Percentiles rank a stretch among this genome's conserved stretches.
Evolutionary conservation across 2,113 vertebrate genomes (phyloP).

Genomic region (Nycticryphes semicollaris): DNA sequence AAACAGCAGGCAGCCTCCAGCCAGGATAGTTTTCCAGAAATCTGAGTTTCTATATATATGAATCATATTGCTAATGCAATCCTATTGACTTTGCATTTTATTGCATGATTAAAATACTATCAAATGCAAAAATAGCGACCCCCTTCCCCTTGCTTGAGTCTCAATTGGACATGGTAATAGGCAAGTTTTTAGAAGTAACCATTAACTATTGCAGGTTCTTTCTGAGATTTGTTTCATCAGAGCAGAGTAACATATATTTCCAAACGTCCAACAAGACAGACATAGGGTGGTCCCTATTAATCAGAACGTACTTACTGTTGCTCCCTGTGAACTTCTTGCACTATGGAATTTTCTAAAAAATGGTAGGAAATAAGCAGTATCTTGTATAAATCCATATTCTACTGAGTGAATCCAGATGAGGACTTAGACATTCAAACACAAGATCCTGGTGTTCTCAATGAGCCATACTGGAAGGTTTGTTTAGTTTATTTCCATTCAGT

Average conservation of each 20-base stretch:
- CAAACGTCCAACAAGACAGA: constrained; percentile 61
- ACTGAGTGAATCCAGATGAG: constrained; percentile 41
- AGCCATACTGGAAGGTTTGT: constrained; percentile 45
- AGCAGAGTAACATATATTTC: constrained; percentile 63
- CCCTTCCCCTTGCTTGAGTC: neutral
- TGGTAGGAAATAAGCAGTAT: constrained; percentile 25
- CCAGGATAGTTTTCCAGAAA: constrained; percentile 43
- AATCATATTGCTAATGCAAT: constrained; percentile 40
- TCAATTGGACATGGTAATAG: constrained; percentile 3
- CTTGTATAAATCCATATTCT: constrained; percentile 41
- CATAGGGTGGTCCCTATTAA: constrained; percentile 75
- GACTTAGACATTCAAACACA: constrained; percentile 6
- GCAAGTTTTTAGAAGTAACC: neutral
- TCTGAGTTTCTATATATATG: constrained; percentile 50
- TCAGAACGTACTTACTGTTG: constrained; percentile 66
- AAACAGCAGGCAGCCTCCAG: constrained; percentile 62
- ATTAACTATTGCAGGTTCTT: constrained; percentile 34
- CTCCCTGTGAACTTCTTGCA: constrained; percentile 25
- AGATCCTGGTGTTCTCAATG: constrained; percentile 49
- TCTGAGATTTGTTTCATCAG: constrained; percentile 49
- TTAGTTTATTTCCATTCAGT: constrained; percentile 50
- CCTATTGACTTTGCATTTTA: constrained; percentile 49
- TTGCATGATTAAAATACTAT: neutral
- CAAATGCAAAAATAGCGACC: neutral
- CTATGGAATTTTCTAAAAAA: constrained; percentile 36